These are phyloP conservation scores for Spea hammondii DNA, from an alignment of 2,797 vertebrate genomes.

Conservation along the genomic window DNA sequence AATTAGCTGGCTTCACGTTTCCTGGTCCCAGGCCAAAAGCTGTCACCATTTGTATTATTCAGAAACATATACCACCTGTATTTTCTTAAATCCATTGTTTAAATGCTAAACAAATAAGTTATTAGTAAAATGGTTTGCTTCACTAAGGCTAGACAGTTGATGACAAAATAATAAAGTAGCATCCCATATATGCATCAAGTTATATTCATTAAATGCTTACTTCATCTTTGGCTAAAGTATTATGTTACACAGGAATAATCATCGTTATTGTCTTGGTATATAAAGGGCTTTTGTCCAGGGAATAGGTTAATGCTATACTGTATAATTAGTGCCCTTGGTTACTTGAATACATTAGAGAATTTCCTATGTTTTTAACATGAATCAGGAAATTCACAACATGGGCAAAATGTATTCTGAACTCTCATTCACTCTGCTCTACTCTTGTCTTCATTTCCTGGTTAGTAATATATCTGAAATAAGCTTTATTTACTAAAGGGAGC, in stretches of 20 bases:
- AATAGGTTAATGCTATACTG: slow-evolving; percentile 1
- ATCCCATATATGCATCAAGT: slow-evolving; percentile 5
- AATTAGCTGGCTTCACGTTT: not conserved
- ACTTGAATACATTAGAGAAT: not conserved
- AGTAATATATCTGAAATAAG: no score
- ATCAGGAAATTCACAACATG: no score
- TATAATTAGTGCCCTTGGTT: not conserved
- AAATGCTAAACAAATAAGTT: not conserved
- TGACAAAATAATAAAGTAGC: slow-evolving; percentile 14
- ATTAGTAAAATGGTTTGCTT: slow-evolving; percentile 15
- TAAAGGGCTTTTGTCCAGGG: slow-evolving; percentile 20
- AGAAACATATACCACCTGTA: not conserved
- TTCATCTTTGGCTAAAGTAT: slow-evolving; percentile 26
- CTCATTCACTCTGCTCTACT: no score
- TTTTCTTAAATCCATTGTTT: not conserved
- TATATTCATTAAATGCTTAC: slow-evolving; percentile 25
- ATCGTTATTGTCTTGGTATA: slow-evolving; percentile 33
- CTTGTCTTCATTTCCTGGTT: no score
- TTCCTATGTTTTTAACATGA: no score
- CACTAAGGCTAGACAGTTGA: slow-evolving; percentile 19
- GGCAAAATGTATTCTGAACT: no score
- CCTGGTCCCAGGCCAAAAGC: not conserved
- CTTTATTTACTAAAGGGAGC: no score
- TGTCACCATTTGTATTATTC: not conserved
- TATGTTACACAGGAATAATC: slow-evolving; percentile 42